A percentile compares a stretch with the other conserved stretches of the same genome.
Conservation (phyloP, 2,888 invertebrate genomes). For the Cremastinae sp. region DNA sequence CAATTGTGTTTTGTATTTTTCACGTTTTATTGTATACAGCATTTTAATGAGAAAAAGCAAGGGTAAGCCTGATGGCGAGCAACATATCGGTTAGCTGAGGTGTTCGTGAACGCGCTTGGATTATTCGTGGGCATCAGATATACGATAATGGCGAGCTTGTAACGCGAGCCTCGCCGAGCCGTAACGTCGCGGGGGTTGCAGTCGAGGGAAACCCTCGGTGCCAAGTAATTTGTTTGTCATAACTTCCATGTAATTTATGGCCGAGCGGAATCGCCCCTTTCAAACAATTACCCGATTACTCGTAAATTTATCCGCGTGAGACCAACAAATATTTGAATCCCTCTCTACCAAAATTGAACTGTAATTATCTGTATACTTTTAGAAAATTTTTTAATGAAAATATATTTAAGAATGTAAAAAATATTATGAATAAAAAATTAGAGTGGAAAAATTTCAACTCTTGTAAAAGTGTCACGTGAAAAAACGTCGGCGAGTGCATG, state of each 20-base stretch:
- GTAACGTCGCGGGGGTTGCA: conserved; percentile 51
- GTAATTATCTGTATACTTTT: no score
- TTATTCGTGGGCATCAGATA: conserved; percentile 76
- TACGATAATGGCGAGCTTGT: conserved; percentile 71
- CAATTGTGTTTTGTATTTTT: no score
- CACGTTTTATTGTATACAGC: no score
- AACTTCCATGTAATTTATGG: conserved; percentile 74
- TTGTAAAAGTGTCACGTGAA: no score
- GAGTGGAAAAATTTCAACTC: conserved; percentile 17
- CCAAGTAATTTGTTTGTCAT: conserved; percentile 78
- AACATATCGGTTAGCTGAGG: no score
- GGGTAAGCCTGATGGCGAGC: no score
- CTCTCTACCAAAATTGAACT: no score
- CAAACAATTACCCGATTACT: conserved; percentile 1
- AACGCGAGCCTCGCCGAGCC: conserved; percentile 45
- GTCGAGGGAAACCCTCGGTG: conserved; percentile 62
- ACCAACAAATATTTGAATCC: no score
- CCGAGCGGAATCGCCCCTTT: conserved; percentile 46
- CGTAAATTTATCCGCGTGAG: conserved; percentile 6
- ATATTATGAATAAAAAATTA: not conserved
- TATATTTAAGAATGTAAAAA: no score
- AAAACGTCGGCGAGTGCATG: conserved; percentile 67
- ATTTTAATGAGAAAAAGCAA: no score
- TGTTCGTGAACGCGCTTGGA: conserved; percentile 71
- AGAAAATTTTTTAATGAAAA: no score